Base-by-base conservation (phyloP, 2,888 invertebrate genomes). In the Augiades crinisus region DNA sequence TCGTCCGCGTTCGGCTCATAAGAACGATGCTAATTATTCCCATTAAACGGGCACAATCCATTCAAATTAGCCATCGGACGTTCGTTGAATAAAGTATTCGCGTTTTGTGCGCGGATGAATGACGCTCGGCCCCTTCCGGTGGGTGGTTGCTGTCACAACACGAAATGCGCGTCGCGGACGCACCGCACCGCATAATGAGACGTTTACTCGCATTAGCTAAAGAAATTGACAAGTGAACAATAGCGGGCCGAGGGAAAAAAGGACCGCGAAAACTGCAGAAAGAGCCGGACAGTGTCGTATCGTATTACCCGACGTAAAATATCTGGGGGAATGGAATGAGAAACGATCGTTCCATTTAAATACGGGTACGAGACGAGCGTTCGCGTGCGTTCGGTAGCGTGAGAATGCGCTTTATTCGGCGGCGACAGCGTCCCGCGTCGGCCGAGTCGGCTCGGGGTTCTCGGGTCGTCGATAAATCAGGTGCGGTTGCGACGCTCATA, bases 161-260 rank as follows among this genome's bases (percentile, higher is more conserved):
- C 80, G 88, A 83, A 84, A 80, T 80, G 82, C 85, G 85, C 86
- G 85, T 82, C 84, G 84, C 79, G 79, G 72, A 78, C 85, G 81
- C 86, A 81, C 80, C 76, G 85, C 84, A 79, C 78, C 87, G 87
- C 87, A 87, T 89, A 89, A 89, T 89, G 87, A 88, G 88, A 88
- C 87, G 89, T 85, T 88, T 88, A 83, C 87, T 89, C 89, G 84
- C 86, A 89, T 89, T 89, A 89, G 89, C 89, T 83, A 86, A 89
- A 89, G 87, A 85, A 89, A 88, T 88, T 88, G 89, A 89, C 87
- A 88, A 87, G 87, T 89, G 89, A 87, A 89, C 89, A 89, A 89
- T 89, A 87, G 88, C 81, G 73, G 74, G 68, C 66, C 72, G 68
- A 73, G 71, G 78, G 78, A 72, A 82, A 87, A 87, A 87, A 84